These are phyloP conservation scores for Ataeniobius toweri DNA, from an alignment of 2,797 vertebrate genomes.

Conservation along the genomic window DNA sequence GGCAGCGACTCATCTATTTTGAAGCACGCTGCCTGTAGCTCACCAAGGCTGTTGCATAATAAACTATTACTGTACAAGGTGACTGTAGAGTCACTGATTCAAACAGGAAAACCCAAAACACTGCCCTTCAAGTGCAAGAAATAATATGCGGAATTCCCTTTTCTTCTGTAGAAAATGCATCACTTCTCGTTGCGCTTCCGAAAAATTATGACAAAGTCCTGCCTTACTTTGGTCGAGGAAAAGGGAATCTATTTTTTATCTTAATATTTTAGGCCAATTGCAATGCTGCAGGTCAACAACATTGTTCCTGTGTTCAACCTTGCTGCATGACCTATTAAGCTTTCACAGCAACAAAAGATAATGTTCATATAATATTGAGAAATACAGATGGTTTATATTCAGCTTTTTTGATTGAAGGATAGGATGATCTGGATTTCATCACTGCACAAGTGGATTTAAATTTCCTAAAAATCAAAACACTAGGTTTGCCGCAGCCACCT, in stretches of 20 bases:
- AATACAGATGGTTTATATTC: too few species aligned
- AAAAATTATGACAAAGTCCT: slow-evolving; percentile 15
- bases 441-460: background rate
- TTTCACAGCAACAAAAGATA: slow-evolving; percentile 43
- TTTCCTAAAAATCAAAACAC: slow-evolving; percentile 13
- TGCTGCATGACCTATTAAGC: slow-evolving; percentile 32
- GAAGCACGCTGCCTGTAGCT: slow-evolving; percentile 3
- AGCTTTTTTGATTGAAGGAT: background rate
- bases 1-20: slow-evolving; percentile 7
- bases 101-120: slow-evolving; percentile 61
- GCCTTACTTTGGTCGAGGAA: slow-evolving; percentile 17
- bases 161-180: slow-evolving; percentile 45
- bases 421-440: background rate
- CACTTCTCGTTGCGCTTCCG: slow-evolving; percentile 41
- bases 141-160: slow-evolving; percentile 79
- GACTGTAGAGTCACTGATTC: slow-evolving; percentile 34
- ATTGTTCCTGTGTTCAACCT: slow-evolving; percentile 44
- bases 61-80: slow-evolving; percentile 42
- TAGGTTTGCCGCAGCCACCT: slow-evolving; percentile 27
- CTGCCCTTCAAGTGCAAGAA: slow-evolving; percentile 45
- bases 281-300: slow-evolving; percentile 55
- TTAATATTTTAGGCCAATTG: slow-evolving; percentile 43
- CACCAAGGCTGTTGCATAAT: slow-evolving; percentile 35
- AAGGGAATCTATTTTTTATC: slow-evolving; percentile 49
- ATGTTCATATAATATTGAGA: background rate